phyloP scores from a whole-genome alignment of 2,797 vertebrate species.

The Sebastes trivittatus region DNA sequence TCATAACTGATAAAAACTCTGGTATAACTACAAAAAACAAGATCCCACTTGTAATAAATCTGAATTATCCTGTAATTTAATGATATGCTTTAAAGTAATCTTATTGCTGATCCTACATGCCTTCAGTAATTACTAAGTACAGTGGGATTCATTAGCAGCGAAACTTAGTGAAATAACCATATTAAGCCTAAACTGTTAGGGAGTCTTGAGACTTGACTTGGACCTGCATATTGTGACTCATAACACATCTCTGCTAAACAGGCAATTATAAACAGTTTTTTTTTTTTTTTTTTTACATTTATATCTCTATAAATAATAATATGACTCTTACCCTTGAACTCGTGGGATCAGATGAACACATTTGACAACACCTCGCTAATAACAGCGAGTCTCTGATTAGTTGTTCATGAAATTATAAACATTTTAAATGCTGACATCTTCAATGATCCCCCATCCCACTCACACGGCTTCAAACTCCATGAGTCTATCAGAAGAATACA shows the following conservation, averaged over 20 bases:
- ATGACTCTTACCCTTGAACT: neutral
- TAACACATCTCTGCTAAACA: neutral
- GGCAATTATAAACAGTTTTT: neutral
- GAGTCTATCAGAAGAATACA: neutral
- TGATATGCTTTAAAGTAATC: neutral
- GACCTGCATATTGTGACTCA: neutral
- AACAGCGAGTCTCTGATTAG: neutral
- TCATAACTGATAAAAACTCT: neutral
- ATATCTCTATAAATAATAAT: neutral
- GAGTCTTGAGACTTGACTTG: neutral
- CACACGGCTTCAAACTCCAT: neutral
- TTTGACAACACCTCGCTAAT: neutral
- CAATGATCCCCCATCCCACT: neutral
- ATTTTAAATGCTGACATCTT: neutral
- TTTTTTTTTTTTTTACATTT: neutral
- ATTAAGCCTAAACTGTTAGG: neutral
- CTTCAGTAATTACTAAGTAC: neutral
- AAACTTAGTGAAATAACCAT: neutral
- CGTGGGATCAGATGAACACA: neutral
- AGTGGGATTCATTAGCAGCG: slow-evolving; percentile 1
- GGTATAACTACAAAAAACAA: neutral
- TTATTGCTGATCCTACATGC: neutral
- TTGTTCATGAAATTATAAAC: neutral
- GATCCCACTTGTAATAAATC: neutral
- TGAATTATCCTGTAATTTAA: neutral